phyloP scores from a whole-genome alignment of 1,140 invertebrate species.

The Brachionus rotundiformis region DNA sequence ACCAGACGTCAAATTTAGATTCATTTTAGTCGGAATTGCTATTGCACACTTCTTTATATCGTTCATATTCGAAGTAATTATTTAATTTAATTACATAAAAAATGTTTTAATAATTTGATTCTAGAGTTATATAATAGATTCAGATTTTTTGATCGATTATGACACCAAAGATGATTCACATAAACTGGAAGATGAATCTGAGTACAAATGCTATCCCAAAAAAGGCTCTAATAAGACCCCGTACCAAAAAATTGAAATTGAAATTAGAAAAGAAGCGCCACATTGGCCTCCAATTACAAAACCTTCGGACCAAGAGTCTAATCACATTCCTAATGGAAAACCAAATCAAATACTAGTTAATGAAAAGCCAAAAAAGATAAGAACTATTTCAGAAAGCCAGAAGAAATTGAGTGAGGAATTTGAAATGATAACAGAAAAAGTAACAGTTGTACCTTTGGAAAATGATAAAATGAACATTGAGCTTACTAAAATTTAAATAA shows the following conservation, averaged over 20 bases:
- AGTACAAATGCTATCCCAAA: slow-evolving; percentile 35
- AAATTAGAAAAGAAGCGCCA: slow-evolving; percentile 20
- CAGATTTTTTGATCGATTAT: slow-evolving; percentile 39
- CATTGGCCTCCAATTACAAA: slow-evolving; percentile 6
- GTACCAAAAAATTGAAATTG: slow-evolving; percentile 39
- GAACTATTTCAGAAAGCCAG: neutral
- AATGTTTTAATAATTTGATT: neutral
- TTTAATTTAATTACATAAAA: neutral
- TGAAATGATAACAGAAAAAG: slow-evolving; percentile 13
- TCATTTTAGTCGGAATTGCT: slow-evolving; percentile 26
- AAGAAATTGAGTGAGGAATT: neutral
- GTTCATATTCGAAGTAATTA: slow-evolving; percentile 45
- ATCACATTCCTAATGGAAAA: neutral
- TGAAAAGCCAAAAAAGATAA: neutral
- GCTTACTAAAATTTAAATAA: slow-evolving; percentile 23
- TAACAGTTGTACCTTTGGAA: neutral
- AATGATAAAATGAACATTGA: neutral
- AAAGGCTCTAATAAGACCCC: slow-evolving; percentile 37
- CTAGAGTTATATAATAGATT: slow-evolving; percentile 42
- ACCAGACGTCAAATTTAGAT: slow-evolving; percentile 45
- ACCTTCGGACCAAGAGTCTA: neutral
- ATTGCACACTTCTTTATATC: slow-evolving; percentile 27
- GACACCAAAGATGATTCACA: slow-evolving; percentile 31
- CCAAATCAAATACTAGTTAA: neutral
- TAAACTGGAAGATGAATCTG: slow-evolving; percentile 14